These are phyloP conservation scores for Rousettus leschenaultii DNA, from an alignment of 2,113 vertebrate species.

Conservation along the genomic window DNA sequence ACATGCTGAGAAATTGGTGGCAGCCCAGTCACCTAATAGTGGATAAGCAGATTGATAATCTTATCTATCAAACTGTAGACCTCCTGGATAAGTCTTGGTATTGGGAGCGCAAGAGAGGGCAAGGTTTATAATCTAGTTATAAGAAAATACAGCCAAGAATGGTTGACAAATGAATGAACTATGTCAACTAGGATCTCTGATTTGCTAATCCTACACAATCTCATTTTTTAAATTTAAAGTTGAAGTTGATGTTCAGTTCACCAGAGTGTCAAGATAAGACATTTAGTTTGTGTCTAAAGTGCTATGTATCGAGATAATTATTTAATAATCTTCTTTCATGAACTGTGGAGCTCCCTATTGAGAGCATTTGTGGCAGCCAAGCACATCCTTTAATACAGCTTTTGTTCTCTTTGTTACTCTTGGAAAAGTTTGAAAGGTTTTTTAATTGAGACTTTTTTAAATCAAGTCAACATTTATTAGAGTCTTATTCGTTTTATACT, in stretches of 20 bases:
- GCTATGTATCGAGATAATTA: constrained; percentile 15
- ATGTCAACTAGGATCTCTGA: background rate
- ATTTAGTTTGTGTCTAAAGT: constrained; percentile 27
- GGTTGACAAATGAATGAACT: background rate
- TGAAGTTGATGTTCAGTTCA: constrained; percentile 45
- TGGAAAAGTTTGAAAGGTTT: constrained; percentile 41
- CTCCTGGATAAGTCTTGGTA: background rate
- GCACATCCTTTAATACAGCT: constrained; percentile 11
- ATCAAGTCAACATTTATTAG: constrained; percentile 37
- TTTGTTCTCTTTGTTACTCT: constrained; percentile 54
- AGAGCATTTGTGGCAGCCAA: constrained; percentile 27
- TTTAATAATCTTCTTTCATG: constrained; percentile 52
- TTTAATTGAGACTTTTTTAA: constrained; percentile 44
- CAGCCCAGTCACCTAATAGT: background rate
- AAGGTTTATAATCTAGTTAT: background rate
- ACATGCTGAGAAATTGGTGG: constrained; percentile 31
- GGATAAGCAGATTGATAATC: constrained; percentile 1
- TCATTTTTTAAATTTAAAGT: constrained; percentile 4
- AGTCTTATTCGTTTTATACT: background rate
- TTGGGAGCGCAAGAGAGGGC: background rate
- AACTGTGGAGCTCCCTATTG: constrained; percentile 15
- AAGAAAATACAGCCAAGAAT: background rate
- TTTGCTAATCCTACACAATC: background rate
- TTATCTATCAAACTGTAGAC: constrained; percentile 20
- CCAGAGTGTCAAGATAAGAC: constrained; percentile 6